Base-by-base conservation (phyloP, 2,113 vertebrate genomes). In the Chaetorhynchus papuensis region DNA sequence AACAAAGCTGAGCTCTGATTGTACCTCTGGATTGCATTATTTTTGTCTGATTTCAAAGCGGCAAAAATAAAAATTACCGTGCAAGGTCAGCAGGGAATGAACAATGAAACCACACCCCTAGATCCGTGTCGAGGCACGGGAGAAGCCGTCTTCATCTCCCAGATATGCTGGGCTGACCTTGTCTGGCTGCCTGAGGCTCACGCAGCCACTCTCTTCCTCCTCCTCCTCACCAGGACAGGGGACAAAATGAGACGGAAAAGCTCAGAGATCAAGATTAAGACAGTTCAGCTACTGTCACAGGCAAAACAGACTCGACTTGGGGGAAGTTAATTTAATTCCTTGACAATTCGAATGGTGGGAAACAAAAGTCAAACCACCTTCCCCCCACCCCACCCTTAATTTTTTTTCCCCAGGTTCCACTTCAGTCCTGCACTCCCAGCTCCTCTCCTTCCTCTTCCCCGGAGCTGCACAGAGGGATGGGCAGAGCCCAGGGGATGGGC, bases 381-480 rank as follows among this genome's bases (percentile, higher is more conserved):
- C 6, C 7, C 7, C 16, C 6, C 7, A 9, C 3, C 11, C 41
- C 37, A 66, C 6, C 18, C 11, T 57, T 21, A 16, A 15, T 14
- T 31, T 19, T 16, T 9, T 16, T 9, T 2, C 21, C 37, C 14
- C 9, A 3, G 3, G n/a, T 15, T 52, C 39, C 39, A 30, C 4
- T 39, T 44, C 17, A 30, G 4, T 17, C 15, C n/a, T 35, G 42
- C 31, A 24, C 26, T n/a, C 54, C 44, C 2, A 4, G 15, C 14
- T 56, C 47, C 20, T 54, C 6, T 52, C 5, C 14, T 7, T 31
- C 24, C 39, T 20, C 8, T 41, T 41, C 26, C 41, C 42, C 1
- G 3, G 11, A 15, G 35, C 2, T 7, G 37, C 5, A 1, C 7
- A 3, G 20, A 50, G 54, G 2, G 24, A 8, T 35, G 59, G 15